Conservation (phyloP, 2,888 invertebrate species). For the Cantharis rufa region DNA sequence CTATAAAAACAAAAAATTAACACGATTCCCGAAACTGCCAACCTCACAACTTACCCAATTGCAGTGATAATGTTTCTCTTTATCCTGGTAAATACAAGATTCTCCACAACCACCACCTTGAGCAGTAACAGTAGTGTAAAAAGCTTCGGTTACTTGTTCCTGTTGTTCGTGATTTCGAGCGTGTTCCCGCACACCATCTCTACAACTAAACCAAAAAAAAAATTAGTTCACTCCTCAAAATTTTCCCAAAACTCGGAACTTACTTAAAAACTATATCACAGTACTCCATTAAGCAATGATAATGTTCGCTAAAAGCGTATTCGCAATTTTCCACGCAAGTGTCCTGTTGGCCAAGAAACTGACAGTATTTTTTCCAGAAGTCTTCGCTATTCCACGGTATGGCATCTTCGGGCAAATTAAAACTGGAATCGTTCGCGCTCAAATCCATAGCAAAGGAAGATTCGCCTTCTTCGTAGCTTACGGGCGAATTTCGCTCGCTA, state of each 20-base stretch:
- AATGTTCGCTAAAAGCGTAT: constrained; percentile 78
- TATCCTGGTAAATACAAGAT: constrained; percentile 73
- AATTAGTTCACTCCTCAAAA: background rate
- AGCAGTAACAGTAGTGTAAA: constrained; percentile 68
- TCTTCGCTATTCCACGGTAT: constrained; percentile 56
- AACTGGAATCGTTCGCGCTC: constrained; percentile 50
- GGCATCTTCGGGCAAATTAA: constrained; percentile 41
- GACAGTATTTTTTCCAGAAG: constrained; percentile 62
- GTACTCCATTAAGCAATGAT: constrained; percentile 80
- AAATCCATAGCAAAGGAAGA: constrained; percentile 53
- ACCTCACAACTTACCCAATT: constrained; percentile 70
- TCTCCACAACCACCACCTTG: constrained; percentile 67
- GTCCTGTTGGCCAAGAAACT: constrained; percentile 51
- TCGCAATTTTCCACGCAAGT: constrained; percentile 56
- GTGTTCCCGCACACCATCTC: constrained; percentile 79
- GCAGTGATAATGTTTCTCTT: constrained; percentile 87
- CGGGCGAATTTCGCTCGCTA: constrained; percentile 60
- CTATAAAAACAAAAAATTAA: constrained; percentile 52
- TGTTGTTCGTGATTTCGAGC: constrained; percentile 88
- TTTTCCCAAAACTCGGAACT: constrained; percentile 31
- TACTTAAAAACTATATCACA: constrained; percentile 76
- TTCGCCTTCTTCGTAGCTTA: constrained; percentile 56
- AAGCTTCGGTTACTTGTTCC: constrained; percentile 81
- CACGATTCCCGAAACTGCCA: background rate
- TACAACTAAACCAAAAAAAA: constrained; percentile 55